phyloP scores from a whole-genome alignment of 2,888 invertebrate species.

The Drosophila peninsularis region DNA sequence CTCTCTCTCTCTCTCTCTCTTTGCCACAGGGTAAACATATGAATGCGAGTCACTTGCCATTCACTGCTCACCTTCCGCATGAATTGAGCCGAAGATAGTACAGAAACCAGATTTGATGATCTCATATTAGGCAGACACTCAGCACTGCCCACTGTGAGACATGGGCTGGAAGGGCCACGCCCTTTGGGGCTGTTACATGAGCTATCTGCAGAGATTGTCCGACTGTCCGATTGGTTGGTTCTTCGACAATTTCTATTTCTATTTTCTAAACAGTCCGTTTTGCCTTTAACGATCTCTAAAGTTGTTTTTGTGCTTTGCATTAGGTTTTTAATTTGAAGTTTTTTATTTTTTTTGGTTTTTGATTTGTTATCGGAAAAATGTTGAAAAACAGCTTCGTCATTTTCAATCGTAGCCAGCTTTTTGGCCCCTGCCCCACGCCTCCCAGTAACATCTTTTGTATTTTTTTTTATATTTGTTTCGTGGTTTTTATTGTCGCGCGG shows the following conservation, averaged over 20 bases:
- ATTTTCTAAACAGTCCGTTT: neutral
- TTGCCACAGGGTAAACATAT: neutral
- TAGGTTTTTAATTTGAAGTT: conserved; percentile 20
- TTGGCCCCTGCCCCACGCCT: neutral
- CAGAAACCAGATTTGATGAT: conserved; percentile 37
- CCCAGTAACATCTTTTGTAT: conserved; percentile 25
- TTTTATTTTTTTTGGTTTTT: conserved; percentile 24
- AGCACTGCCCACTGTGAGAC: conserved; percentile 16
- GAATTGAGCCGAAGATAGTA: neutral
- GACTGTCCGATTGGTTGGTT: neutral
- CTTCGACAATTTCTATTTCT: conserved; percentile 8
- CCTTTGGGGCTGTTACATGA: conserved; percentile 29
- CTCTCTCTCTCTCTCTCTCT: neutral
- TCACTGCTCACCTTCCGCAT: conserved; percentile 17
- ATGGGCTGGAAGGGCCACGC: conserved; percentile 32
- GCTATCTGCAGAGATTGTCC: neutral
- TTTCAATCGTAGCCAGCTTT: conserved; percentile 4
- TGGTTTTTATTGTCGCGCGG: conserved; percentile 72
- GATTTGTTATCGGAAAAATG: conserved; percentile 54
- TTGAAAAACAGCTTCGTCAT: conserved; percentile 48
- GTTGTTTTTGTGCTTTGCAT: conserved; percentile 20
- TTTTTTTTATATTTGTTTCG: conserved; percentile 40
- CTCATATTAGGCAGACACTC: conserved; percentile 35
- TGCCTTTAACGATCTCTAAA: conserved; percentile 15
- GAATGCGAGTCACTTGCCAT: conserved; percentile 27